Base-by-base conservation (phyloP, 2,113 vertebrate species). In the Sturnira hondurensis region DNA sequence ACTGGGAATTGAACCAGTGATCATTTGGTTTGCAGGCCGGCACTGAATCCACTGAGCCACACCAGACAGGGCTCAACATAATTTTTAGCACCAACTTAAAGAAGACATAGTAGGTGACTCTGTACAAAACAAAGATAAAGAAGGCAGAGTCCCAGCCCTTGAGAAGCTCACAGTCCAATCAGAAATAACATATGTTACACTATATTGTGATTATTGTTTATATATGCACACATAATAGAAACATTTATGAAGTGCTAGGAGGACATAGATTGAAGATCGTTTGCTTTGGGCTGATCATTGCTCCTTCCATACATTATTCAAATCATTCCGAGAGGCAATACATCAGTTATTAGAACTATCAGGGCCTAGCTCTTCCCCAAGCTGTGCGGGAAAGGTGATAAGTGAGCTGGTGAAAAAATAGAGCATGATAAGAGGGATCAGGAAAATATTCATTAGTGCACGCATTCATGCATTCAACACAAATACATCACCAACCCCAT, bases 381-480 rank as follows among this genome's bases (percentile, higher is more conserved):
- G 14, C 63, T 67, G 50, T 90, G 58, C 89, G n/a, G 26, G 38
- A 36, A 85, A 95, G 19, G 41, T 73, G 80, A 73, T 96, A 95
- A 84, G 71, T 31, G 24, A 65, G 14, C 86, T 71, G 70, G 45
- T 24, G 41, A 33, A 86, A 93, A 81, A 81, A 82, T 67, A 80
- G 47, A 96, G 71, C 73, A 88, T 93, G 38, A 70, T 87, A 94
- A 80, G 36, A 86, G 15, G 33, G 33, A 65, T 86, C 47, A 61
- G 47, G 77, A 73, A 94, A 94, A 73, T 86, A 80, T 41, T 95
- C 43, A 95, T 95, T 92, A 86, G 50, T 68, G 22, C 1, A 74
- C 61, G 82, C 71, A 95, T 65, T 89, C 56, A 47, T 54, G 43
- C 63, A 71, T 58, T 92, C 56, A 68, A 78, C 31, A 70, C 94